phyloP scores from a whole-genome alignment of 2,888 invertebrate species.

The Stictocephala bisonia region DNA sequence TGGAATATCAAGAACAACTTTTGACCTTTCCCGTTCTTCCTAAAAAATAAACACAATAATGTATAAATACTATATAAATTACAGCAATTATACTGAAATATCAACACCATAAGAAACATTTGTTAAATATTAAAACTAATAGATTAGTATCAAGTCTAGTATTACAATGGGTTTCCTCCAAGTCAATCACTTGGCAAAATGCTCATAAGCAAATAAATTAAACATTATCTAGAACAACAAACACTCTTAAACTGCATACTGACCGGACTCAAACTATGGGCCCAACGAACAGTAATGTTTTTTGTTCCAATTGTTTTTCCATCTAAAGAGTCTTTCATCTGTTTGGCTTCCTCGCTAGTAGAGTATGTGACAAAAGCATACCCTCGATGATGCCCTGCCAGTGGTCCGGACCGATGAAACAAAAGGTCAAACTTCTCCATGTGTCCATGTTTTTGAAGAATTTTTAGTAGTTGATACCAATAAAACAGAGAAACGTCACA shows the following conservation, averaged over 20 bases:
- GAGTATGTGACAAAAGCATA: conserved; percentile 94
- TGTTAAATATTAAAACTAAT: too few relatives aligned
- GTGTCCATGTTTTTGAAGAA: conserved; percentile 92
- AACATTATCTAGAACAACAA: background rate
- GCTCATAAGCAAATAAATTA: background rate
- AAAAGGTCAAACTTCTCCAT: conserved; percentile 97
- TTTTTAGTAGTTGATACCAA: conserved; percentile 96
- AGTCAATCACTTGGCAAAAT: too few relatives aligned
- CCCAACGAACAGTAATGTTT: conserved; percentile 83
- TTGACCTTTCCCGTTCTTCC: conserved; percentile 82
- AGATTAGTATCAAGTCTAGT: too few relatives aligned
- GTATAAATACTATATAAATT: too few relatives aligned
- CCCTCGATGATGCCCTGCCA: conserved; percentile 89
- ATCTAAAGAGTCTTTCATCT: conserved; percentile 79
- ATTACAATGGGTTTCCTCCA: too few relatives aligned
- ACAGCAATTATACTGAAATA: too few relatives aligned
- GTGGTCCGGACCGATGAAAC: conserved; percentile 91
- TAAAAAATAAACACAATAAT: conserved; percentile 63
- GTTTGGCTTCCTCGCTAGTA: conserved; percentile 73
- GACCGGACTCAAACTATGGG: conserved; percentile 78
- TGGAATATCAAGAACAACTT: conserved; percentile 80
- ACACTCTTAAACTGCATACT: conserved; percentile 8
- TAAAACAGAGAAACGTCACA: conserved; percentile 67
- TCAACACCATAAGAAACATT: too few relatives aligned
- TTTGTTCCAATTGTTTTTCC: conserved; percentile 80